Conservation (phyloP, 35 echinoderm and acorn worm genomes). For the Amphiura filiformis region DNA sequence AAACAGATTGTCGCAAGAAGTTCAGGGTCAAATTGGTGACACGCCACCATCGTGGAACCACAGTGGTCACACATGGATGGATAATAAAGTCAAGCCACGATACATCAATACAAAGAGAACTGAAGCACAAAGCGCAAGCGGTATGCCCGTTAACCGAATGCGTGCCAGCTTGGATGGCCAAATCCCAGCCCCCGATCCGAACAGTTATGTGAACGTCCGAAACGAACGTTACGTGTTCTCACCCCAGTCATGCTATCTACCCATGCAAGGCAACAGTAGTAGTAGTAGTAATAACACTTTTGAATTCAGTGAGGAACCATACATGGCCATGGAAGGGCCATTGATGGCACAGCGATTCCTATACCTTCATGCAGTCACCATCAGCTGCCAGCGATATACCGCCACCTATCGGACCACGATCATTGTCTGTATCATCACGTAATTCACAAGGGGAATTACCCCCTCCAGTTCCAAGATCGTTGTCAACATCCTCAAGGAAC, state of each 20-base stretch:
- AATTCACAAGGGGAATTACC: background rate
- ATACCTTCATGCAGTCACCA: constrained; percentile 9
- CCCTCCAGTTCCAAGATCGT: background rate
- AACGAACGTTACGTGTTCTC: background rate
- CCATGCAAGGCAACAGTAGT: constrained; percentile 42
- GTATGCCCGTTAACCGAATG: background rate
- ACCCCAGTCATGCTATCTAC: constrained; percentile 38
- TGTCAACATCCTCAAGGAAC: background rate
- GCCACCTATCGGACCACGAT: background rate
- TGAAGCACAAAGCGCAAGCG: background rate
- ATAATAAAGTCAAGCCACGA: background rate
- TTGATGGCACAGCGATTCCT: constrained; percentile 10
- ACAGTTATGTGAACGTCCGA: constrained; percentile 1
- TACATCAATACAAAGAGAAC: constrained; percentile 24
- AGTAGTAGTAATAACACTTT: background rate
- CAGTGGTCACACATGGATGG: constrained; percentile 39
- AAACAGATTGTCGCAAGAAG: background rate
- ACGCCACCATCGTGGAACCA: background rate
- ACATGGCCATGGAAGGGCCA: constrained; percentile 57
- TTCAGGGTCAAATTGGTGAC: background rate
- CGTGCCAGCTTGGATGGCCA: background rate
- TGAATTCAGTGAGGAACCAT: constrained; percentile 16
- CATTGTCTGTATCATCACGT: background rate
- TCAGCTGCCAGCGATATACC: background rate
- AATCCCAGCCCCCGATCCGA: background rate